Percentiles rank a stretch among this genome's conserved stretches.
These are phyloP conservation scores for Epinotia ramella DNA, from an alignment of 2,888 invertebrate species.

Conservation along the genomic window DNA sequence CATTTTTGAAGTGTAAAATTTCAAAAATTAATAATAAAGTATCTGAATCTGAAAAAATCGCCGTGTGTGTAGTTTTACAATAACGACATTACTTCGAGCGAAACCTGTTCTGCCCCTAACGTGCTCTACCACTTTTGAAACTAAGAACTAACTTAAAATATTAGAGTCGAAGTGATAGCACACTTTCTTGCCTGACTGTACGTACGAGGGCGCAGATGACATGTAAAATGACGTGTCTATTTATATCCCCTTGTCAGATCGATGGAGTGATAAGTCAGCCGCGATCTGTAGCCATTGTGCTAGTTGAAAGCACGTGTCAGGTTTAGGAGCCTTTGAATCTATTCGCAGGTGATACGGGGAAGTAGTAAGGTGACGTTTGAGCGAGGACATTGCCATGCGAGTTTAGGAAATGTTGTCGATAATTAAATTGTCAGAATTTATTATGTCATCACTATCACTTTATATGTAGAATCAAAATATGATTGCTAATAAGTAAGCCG, in stretches of 20 bases:
- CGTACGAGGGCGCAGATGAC: neutral
- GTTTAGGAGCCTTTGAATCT: constrained; percentile 18
- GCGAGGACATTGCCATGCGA: neutral
- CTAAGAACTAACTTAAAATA: no score
- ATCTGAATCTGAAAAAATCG: no score
- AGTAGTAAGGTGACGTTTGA: constrained; percentile 19
- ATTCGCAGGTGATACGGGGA: constrained; percentile 27
- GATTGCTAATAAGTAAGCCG: no score
- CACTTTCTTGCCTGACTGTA: neutral
- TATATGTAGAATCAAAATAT: no score
- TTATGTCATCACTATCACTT: neutral
- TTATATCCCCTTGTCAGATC: constrained; percentile 35
- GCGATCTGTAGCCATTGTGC: constrained; percentile 17
- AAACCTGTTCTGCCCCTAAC: no score
- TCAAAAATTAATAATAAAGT: no score
- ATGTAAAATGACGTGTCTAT: constrained; percentile 33
- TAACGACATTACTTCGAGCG: no score
- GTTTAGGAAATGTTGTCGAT: neutral
- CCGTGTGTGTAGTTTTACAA: no score
- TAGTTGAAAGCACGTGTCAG: constrained; percentile 34
- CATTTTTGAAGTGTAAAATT: no score
- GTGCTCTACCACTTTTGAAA: no score
- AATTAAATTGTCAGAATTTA: neutral
- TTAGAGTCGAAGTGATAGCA: no score
- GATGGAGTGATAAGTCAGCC: constrained; percentile 30